phyloP scores from a whole-genome alignment of 1,140 invertebrate genomes.

The Onthophagus taurus region DNA sequence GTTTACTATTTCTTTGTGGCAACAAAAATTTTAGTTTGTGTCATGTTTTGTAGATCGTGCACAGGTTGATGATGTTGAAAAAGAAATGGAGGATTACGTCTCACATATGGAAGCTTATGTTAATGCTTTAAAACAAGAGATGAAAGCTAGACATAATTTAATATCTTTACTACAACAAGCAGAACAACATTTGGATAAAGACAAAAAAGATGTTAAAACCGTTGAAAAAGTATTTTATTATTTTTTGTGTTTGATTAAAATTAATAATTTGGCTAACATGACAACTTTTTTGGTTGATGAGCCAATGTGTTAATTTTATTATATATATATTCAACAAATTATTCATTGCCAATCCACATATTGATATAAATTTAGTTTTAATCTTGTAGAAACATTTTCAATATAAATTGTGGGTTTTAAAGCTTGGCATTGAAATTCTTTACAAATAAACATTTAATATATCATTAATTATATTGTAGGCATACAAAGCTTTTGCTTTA shows the following conservation, averaged over 20 bases:
- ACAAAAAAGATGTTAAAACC: constrained; percentile 84
- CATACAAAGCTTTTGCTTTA: constrained; percentile 84
- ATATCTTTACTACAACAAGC: constrained; percentile 67
- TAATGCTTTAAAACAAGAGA: constrained; percentile 67
- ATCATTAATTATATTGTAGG: constrained; percentile 45
- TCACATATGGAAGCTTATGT: constrained; percentile 71
- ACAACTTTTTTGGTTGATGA: no score
- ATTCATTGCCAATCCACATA: no score
- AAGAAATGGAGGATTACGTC: constrained; percentile 75
- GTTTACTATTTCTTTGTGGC: constrained; percentile 4
- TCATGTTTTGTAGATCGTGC: constrained; percentile 60
- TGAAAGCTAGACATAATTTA: constrained; percentile 67
- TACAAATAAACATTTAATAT: constrained; percentile 7
- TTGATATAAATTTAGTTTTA: no score
- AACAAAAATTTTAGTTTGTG: constrained; percentile 7
- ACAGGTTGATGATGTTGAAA: constrained; percentile 77
- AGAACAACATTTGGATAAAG: constrained; percentile 79
- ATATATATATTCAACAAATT: no score
- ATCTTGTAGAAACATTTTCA: no score
- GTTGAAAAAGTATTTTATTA: no score
- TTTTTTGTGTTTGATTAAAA: no score
- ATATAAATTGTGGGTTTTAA: no score
- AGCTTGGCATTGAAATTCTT: no score
- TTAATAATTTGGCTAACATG: no score
- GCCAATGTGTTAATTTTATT: no score